A percentile compares a stretch with the other conserved stretches of the same genome.
Conservation (phyloP, 2,113 vertebrate genomes). For the Cervus canadensis region DNA sequence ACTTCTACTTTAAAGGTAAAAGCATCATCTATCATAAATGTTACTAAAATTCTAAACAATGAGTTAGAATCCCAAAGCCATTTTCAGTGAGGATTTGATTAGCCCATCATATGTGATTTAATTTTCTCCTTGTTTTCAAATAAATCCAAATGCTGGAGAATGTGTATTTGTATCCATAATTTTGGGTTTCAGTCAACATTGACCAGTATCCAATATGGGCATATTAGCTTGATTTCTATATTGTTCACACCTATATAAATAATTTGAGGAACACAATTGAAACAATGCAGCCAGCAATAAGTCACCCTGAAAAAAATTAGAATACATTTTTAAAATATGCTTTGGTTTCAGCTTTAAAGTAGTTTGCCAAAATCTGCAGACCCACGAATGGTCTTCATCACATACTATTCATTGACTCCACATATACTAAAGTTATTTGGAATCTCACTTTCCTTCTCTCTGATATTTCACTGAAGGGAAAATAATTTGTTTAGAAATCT, state of each 20-base stretch:
- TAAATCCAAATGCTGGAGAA: conserved; percentile 3
- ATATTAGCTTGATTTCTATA: neutral
- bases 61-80: conserved; percentile 2
- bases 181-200: neutral
- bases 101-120: neutral
- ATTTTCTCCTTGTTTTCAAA: conserved; percentile 26
- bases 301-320: neutral
- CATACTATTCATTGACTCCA: neutral
- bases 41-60: conserved; percentile 21
- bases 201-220: neutral
- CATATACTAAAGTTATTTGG: neutral
- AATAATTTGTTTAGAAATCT: neutral
- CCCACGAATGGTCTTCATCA: neutral
- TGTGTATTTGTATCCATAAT: neutral
- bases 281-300: neutral
- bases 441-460: neutral
- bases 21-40: conserved; percentile 9
- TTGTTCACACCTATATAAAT: neutral
- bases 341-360: neutral
- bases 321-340: neutral
- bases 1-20: neutral
- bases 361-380: neutral
- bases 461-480: neutral
- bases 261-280: neutral
- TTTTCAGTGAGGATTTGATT: conserved; percentile 5